phyloP scores from a whole-genome alignment of 2,888 invertebrate genomes.

The Margaritifera margaritifera region DNA sequence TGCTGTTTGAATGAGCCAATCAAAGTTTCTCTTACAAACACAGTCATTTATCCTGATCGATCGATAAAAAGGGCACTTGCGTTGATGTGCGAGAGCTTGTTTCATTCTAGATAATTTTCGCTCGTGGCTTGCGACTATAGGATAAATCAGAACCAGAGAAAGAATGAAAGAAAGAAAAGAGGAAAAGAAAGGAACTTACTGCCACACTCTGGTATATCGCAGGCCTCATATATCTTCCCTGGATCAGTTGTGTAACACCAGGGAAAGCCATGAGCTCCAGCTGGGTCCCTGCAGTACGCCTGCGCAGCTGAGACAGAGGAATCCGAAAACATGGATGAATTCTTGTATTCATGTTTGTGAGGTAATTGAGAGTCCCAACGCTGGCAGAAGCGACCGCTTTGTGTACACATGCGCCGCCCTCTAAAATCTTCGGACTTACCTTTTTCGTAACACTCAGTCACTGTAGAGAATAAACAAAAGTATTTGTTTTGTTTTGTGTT shows the following conservation, averaged over 20 bases:
- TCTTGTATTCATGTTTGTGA: conserved; percentile 19
- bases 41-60: too few species aligned
- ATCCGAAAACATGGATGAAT: conserved; percentile 22
- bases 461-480: conserved; percentile 3
- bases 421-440: conserved; percentile 16
- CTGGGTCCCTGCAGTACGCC: conserved; percentile 25
- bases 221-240: conserved; percentile 25
- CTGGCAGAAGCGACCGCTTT: conserved; percentile 26
- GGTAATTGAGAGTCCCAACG: conserved; percentile 27
- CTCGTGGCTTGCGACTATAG: too few species aligned
- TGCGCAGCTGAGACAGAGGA: conserved; percentile 13
- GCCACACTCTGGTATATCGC: conserved; percentile 19
- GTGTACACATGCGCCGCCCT: conserved; percentile 23
- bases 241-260: conserved; percentile 32
- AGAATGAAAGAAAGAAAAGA: too few species aligned
- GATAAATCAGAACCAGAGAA: too few species aligned
- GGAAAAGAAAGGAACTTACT: background rate
- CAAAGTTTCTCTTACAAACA: too few species aligned
- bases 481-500: too few species aligned
- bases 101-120: too few species aligned
- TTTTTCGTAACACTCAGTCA: conserved; percentile 23
- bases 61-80: too few species aligned
- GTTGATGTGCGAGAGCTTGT: too few species aligned
- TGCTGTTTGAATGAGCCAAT: too few species aligned
- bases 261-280: conserved; percentile 14